phyloP scores from a whole-genome alignment of 2,888 invertebrate species.

The Chironomus tentans region DNA sequence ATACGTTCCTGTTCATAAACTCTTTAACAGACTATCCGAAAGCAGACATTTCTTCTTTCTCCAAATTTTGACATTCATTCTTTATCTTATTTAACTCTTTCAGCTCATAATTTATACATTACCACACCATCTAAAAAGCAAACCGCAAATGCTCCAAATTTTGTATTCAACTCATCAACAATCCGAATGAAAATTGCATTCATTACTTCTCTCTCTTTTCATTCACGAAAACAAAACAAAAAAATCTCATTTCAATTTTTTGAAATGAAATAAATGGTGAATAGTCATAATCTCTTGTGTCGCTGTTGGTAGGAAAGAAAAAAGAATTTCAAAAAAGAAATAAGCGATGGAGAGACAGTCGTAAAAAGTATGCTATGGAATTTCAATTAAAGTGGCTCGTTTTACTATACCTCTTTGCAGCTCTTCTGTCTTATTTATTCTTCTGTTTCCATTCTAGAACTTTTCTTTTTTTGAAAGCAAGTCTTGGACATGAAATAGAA shows the following conservation, averaged over 20 bases:
- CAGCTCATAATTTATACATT: not conserved
- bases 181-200: not conserved
- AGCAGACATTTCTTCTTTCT: too few species aligned
- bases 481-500: not conserved
- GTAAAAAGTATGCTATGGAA: slow-evolving; percentile 5
- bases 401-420: not conserved
- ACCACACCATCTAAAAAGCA: not conserved
- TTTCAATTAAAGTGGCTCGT: slow-evolving; percentile 15
- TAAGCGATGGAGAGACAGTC: not conserved
- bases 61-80: not conserved
- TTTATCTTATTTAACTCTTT: not conserved
- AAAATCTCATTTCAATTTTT: too few species aligned
- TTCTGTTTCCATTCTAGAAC: not conserved
- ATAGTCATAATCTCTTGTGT: not conserved
- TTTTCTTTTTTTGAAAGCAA: not conserved
- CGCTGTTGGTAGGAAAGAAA: too few species aligned
- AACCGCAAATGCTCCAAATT: slow-evolving; percentile 1
- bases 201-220: not conserved
- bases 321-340: too few species aligned
- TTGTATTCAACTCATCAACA: not conserved
- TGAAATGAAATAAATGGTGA: not conserved
- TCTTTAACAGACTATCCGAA: too few species aligned
- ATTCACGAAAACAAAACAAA: too few species aligned
- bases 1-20: too few species aligned
- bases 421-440: not conserved